A percentile compares a stretch with the other conserved stretches of the same genome.
phyloP scores from a whole-genome alignment of 2,113 vertebrate genomes.

The Melanerpes formicivorus region DNA sequence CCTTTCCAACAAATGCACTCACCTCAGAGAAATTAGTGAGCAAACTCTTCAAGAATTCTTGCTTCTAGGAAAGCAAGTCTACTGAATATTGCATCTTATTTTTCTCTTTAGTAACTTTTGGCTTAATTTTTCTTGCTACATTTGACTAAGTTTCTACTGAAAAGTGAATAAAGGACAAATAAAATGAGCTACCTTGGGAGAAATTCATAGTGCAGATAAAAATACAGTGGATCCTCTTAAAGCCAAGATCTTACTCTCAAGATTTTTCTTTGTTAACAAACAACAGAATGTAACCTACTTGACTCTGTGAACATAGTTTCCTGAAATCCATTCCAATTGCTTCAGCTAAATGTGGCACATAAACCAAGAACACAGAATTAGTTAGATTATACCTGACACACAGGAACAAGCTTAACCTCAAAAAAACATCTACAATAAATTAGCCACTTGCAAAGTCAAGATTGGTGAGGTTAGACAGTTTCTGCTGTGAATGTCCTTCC shows the following conservation, averaged over 20 bases:
- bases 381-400: not conserved
- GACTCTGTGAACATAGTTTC: not conserved
- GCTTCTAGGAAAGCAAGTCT: not conserved
- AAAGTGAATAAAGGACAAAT: slow-evolving; percentile 16
- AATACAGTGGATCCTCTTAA: not conserved
- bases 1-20: slow-evolving; percentile 17
- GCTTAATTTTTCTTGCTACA: not conserved
- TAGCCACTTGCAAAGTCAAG: not conserved
- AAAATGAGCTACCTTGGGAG: not conserved
- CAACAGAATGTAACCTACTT: not conserved
- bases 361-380: not conserved
- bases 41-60: slow-evolving; percentile 7
- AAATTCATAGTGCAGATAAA: not conserved
- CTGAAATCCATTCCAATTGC: not conserved
- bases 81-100: not conserved
- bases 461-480: not conserved
- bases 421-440: not conserved
- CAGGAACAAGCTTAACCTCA: not conserved
- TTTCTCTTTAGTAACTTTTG: slow-evolving; percentile 2
- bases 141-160: not conserved
- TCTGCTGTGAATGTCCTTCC: not conserved
- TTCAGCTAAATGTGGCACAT: slow-evolving; percentile 9
- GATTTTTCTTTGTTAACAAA: slow-evolving; percentile 9
- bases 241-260: not conserved
- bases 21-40: not conserved